These are phyloP conservation scores for Stylophora pistillata DNA, from an alignment of 64 coral and sea anemone species.

Conservation along the genomic window DNA sequence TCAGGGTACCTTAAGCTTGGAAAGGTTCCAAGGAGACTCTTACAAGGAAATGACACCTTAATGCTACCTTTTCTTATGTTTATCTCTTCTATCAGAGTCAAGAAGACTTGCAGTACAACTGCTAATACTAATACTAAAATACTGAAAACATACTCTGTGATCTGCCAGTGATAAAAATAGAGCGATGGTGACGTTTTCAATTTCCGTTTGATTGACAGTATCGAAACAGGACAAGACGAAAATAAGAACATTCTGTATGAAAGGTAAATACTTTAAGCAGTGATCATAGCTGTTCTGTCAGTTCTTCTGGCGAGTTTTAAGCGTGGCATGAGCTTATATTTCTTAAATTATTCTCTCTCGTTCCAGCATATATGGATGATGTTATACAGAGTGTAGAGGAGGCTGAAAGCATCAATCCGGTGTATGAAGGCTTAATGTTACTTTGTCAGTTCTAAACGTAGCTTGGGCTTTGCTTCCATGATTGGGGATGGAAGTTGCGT, in stretches of 20 bases:
- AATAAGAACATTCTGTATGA: conserved; percentile 22
- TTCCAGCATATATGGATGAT: conserved; percentile 34
- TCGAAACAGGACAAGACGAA: conserved; percentile 11
- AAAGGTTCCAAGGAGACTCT: background rate
- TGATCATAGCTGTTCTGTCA: no score
- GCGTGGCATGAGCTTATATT: background rate
- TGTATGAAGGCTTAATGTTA: conserved; percentile 2
- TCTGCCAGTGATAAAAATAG: no score
- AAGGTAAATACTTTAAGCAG: background rate
- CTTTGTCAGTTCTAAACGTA: background rate
- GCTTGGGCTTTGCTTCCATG: background rate
- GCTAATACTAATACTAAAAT: no score
- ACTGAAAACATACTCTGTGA: no score
- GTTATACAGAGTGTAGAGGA: background rate
- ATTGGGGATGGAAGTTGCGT: background rate
- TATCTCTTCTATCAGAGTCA: no score
- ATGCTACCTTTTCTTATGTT: no score
- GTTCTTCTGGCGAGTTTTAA: background rate
- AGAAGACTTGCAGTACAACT: no score
- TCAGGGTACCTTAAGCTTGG: conserved; percentile 3
- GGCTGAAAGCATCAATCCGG: background rate
- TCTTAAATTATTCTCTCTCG: background rate
- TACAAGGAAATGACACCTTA: background rate
- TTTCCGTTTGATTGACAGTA: background rate
- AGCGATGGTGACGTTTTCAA: background rate